phyloP scores from a whole-genome alignment of 37 sponge, comb jelly and placozoan species.

The Geodia barretti region DNA sequence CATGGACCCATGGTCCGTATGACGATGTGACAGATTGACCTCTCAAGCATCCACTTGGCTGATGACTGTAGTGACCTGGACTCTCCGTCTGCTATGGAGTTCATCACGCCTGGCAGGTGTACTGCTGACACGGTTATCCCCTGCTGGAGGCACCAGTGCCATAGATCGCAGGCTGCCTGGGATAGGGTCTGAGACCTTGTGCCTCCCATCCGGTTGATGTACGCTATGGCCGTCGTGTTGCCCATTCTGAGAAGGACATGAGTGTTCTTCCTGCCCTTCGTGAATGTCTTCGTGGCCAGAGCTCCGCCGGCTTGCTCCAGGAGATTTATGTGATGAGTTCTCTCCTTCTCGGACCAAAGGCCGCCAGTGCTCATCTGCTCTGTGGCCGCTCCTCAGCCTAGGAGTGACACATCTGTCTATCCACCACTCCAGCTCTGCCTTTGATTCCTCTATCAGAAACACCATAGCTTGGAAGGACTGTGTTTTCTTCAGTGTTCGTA shows the following conservation, averaged over 20 bases:
- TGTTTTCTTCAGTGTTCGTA: neutral
- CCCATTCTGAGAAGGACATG: neutral
- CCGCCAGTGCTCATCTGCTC: constrained; percentile 24
- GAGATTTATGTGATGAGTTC: constrained; percentile 41
- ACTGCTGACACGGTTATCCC: too few relatives aligned
- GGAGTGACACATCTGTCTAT: constrained; percentile 45
- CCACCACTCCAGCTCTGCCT: constrained; percentile 3
- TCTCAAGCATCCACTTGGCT: constrained; percentile 43
- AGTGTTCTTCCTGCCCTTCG: neutral
- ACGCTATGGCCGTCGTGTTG: constrained; percentile 1
- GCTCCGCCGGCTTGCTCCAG: constrained; percentile 44
- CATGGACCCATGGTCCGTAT: constrained; percentile 15
- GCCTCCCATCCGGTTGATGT: constrained; percentile 58
- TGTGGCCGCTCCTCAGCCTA: constrained; percentile 44
- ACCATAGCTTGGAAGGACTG: neutral
- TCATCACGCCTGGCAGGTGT: constrained; percentile 46
- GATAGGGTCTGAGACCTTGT: constrained; percentile 17
- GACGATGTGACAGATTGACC: neutral
- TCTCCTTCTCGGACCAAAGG: constrained; percentile 46
- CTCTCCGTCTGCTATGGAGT: constrained; percentile 24
- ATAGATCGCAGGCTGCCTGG: constrained; percentile 9
- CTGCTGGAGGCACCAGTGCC: constrained; percentile 62
- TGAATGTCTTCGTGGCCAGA: constrained; percentile 9
- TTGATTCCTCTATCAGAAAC: neutral
- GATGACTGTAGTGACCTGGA: constrained; percentile 18